Evolutionary conservation across 2,888 invertebrate species (phyloP).

Genomic region (Pollenia angustigena): DNA sequence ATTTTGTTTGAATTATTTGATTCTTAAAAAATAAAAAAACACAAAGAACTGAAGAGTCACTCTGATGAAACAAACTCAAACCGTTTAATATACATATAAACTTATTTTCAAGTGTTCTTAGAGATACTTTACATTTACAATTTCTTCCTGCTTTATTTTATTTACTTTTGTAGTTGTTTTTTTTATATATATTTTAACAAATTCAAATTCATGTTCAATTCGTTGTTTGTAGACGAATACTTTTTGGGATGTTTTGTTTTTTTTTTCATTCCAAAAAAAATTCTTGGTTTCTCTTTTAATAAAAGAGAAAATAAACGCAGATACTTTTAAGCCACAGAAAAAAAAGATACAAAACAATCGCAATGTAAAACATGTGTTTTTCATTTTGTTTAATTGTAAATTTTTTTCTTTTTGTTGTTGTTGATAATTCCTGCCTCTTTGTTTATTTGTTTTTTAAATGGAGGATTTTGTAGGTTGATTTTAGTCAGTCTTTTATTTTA

Average conservation of each 20-base stretch:
- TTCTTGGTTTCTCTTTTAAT: slow-evolving; percentile 30
- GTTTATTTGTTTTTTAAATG: slow-evolving; percentile 62
- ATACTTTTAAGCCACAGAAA: slow-evolving; percentile 28
- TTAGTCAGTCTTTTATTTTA: slow-evolving; percentile 16
- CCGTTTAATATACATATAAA: slow-evolving; percentile 8
- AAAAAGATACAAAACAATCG: slow-evolving; percentile 60
- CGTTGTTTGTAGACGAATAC: slow-evolving; percentile 39
- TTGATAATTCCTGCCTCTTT: slow-evolving; percentile 54
- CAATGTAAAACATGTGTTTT: slow-evolving; percentile 75
- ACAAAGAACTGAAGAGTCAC: slow-evolving; percentile 24
- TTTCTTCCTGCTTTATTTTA: not conserved
- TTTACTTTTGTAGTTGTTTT: slow-evolving; percentile 13
- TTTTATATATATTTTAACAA: slow-evolving; percentile 45
- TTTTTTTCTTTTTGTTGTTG: slow-evolving; percentile 53
- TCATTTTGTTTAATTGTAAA: slow-evolving; percentile 75
- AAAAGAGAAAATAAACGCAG: slow-evolving; percentile 12
- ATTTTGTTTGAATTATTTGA: slow-evolving; percentile 60
- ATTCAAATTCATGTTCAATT: slow-evolving; percentile 46
- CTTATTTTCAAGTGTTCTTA: slow-evolving; percentile 52
- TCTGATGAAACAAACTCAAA: slow-evolving; percentile 11
- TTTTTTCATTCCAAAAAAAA: not conserved
- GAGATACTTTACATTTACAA: slow-evolving; percentile 43
- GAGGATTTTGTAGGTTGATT: slow-evolving; percentile 64
- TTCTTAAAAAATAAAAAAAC: slow-evolving; percentile 33
- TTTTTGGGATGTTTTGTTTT: slow-evolving; percentile 6